phyloP scores from a whole-genome alignment of 2,113 vertebrate genomes.

The Ceyx margarethae region DNA sequence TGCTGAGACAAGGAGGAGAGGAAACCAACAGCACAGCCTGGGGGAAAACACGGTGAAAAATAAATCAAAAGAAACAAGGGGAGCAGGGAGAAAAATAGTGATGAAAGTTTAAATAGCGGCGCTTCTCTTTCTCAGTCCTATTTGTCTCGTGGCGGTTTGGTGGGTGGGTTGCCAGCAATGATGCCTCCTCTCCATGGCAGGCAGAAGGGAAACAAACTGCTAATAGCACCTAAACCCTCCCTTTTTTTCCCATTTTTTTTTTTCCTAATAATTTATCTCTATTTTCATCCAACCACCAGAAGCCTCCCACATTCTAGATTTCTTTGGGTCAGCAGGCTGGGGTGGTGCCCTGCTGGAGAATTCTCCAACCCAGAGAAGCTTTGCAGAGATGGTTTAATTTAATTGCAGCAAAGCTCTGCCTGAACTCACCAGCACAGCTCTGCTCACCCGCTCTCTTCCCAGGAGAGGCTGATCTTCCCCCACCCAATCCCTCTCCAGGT shows the following conservation, averaged over 20 bases:
- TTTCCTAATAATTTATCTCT: background rate
- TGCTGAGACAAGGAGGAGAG: background rate
- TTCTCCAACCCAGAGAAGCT: background rate
- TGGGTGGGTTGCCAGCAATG: background rate
- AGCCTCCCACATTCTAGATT: background rate
- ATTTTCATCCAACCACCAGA: background rate
- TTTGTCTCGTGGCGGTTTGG: conserved; percentile 13
- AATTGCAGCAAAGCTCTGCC: background rate
- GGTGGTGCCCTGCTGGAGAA: background rate
- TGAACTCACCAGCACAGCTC: background rate
- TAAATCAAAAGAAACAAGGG: conserved; percentile 62
- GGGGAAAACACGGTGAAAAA: conserved; percentile 52
- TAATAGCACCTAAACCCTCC: background rate
- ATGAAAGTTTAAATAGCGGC: conserved; percentile 62
- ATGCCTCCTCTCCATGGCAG: background rate
- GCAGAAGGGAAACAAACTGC: background rate
- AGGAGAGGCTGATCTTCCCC: background rate
- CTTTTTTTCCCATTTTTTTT: no score
- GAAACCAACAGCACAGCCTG: background rate
- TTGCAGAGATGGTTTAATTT: background rate
- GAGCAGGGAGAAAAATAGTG: conserved; percentile 51
- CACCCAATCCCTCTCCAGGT: background rate
- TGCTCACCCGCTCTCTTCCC: background rate
- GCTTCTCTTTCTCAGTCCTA: background rate
- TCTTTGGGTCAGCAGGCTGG: background rate